Evolutionary conservation across 2,113 vertebrate genomes (phyloP), one percentile per base, ranked within the genome.

Genomic region (Ranitomeya variabilis): DNA sequence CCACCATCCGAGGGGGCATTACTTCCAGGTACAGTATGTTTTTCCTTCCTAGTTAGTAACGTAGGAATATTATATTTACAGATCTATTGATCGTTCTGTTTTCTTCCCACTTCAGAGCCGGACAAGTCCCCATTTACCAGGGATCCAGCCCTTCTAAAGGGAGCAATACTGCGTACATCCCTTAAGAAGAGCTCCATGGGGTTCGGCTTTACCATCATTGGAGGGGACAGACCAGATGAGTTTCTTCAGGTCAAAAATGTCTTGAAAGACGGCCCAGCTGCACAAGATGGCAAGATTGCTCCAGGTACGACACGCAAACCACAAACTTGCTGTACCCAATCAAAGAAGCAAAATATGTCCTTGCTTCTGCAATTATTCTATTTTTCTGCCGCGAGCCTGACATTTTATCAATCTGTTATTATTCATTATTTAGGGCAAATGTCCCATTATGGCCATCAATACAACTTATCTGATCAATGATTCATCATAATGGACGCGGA

Each of bases 211-310:
- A 99, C 98, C 67, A 99, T 99, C 87, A 99, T 99, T 0, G 98
- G 98, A n/a, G 98, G 98, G 80, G 98, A 99, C 91, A 95, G 98
- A 57, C 97, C 97, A 1, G 98, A 99, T 51, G 98, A 99, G 92
- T 99, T 99, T 92, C 96, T 99, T 0, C 98, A 99, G 91, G 97
- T 99, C 91, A 99, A 99, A 92, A 99, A 99, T 6, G 97, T 99
- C 54, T 94, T 99, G 31, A 96, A 96, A 71, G 98, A 99, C 0
- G 98, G 98, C 21, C 98, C 98, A 0, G 98, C 98, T 1, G 97
- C 98, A 0, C 97, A 98, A 1, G 97, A 99, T 90, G 98, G 97
- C 89, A 99, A 97, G 92, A 99, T 99, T 5, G 94, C 96, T 76
- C 96, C 98, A 92, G 98, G 98, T 99, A 91, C 67, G 59, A 54